Evolutionary conservation across 1,140 invertebrate genomes (phyloP), one percentile per base, ranked within the genome.

Genomic region (Megalonaias nervosa): DNA sequence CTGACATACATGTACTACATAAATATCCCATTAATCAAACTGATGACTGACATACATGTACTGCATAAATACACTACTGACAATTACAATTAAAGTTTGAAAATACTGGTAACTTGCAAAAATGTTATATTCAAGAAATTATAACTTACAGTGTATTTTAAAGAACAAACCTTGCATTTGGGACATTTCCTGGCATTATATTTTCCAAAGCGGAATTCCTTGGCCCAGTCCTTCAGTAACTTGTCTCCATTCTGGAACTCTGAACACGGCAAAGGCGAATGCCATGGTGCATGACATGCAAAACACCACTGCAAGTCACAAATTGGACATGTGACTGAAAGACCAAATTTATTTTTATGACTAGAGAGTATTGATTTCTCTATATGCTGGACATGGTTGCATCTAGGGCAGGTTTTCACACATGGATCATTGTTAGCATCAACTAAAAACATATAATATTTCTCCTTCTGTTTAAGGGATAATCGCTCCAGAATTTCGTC

Each of bases 111-210:
- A 17, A 71, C 5, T 14, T 71, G 19, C 31, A 60, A 60, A 15
- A n/a, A 21, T 60, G 16, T 4, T 16, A 60, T 31, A 14, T 67
- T n/a, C 31, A 56, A 17, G 55, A 17, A 57, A 12, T 58, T 11
- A 6, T 58, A 56, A 16, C 14, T 70, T 70, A n/a, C 55, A 48
- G 19, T 56, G n/a, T 12, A 70, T 56, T 16, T 56, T 19, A 13
- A 14, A 58, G 0, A 58, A 19, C 31, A 83, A 86, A 92, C 91
- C 87, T 92, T 91, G 82, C 91, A 92, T 68, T 89, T 90, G 0
- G 92, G 92, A 84, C 92, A 92, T 73, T 83, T 86, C 69, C 91
- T 89, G 19, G 92, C 92, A 86, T 92, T 92, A 19, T 82, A 71
- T 73, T 90, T 86, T 16, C 91, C 91, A 71, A 87, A 86, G 67